phyloP scores from a whole-genome alignment of 1,140 invertebrate genomes.

The Kradibia gibbosae region DNA sequence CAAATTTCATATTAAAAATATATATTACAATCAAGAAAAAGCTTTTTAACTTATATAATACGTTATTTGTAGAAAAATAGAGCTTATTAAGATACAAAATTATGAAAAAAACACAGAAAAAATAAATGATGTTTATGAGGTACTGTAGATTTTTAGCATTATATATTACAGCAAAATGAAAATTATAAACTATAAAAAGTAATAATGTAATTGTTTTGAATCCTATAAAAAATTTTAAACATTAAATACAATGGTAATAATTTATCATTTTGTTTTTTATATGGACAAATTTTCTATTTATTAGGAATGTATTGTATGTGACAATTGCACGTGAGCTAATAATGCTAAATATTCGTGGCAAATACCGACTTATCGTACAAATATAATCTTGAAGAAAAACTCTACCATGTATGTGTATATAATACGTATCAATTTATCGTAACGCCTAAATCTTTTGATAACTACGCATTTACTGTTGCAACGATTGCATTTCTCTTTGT shows the following conservation, averaged over 20 bases:
- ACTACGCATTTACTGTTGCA: neutral
- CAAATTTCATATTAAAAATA: too few species aligned
- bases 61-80: too few species aligned
- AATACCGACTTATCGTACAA: conserved; percentile 44
- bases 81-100: too few species aligned
- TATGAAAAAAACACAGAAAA: too few species aligned
- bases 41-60: too few species aligned
- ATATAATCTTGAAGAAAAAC: conserved; percentile 20
- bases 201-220: too few species aligned
- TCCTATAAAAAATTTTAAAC: too few species aligned
- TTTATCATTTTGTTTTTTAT: neutral
- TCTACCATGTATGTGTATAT: neutral
- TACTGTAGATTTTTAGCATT: too few species aligned
- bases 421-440: conserved; percentile 33
- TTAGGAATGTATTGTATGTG: neutral
- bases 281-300: neutral
- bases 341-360: neutral
- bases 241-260: neutral
- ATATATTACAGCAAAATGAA: too few species aligned
- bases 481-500: conserved; percentile 36
- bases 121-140: too few species aligned
- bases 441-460: conserved; percentile 32
- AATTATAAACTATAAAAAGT: too few species aligned
- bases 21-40: too few species aligned
- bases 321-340: neutral